A percentile compares a stretch with the other conserved stretches of the same genome.
These are phyloP conservation scores for Amphipoea oculea DNA, from an alignment of 2,888 invertebrate species.

Conservation along the genomic window DNA sequence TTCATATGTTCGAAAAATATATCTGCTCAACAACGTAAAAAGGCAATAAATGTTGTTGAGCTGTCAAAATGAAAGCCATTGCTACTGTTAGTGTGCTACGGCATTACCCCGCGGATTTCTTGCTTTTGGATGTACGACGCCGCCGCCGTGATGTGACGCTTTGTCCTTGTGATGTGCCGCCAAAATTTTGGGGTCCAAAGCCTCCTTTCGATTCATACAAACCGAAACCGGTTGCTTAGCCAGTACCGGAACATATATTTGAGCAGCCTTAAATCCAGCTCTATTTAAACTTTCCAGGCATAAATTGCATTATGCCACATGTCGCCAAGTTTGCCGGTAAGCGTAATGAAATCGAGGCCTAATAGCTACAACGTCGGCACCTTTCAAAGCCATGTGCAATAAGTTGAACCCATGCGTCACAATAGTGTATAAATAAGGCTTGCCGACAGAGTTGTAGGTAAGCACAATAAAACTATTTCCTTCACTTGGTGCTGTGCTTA, in stretches of 20 bases:
- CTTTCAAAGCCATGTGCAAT: slow-evolving; percentile 56
- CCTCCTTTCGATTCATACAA: slow-evolving; percentile 13
- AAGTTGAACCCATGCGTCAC: slow-evolving; percentile 51
- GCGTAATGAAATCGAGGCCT: slow-evolving; percentile 38
- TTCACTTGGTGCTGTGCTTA: slow-evolving; percentile 27
- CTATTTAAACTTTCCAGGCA: slow-evolving; percentile 28
- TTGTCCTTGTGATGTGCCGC: not conserved
- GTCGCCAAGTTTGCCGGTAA: slow-evolving; percentile 26
- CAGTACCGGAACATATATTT: slow-evolving; percentile 13
- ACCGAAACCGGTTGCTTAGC: slow-evolving; percentile 32
- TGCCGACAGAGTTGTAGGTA: slow-evolving; percentile 34
- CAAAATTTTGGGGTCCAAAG: not conserved
- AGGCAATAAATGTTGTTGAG: not conserved
- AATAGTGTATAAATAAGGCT: slow-evolving; percentile 54
- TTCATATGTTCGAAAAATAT: not conserved
- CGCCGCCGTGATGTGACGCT: too few species aligned
- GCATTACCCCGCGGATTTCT: not conserved
- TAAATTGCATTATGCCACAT: slow-evolving; percentile 35
- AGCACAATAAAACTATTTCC: slow-evolving; percentile 43
- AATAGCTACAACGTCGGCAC: slow-evolving; percentile 40
- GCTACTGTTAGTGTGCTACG: not conserved
- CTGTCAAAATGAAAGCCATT: not conserved
- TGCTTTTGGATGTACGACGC: not conserved
- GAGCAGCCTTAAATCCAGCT: not conserved
- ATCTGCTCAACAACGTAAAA: not conserved